Evolutionary conservation across 2,888 invertebrate species (phyloP), one percentile per base, ranked within the genome.

Genomic region (Noctua janthina): DNA sequence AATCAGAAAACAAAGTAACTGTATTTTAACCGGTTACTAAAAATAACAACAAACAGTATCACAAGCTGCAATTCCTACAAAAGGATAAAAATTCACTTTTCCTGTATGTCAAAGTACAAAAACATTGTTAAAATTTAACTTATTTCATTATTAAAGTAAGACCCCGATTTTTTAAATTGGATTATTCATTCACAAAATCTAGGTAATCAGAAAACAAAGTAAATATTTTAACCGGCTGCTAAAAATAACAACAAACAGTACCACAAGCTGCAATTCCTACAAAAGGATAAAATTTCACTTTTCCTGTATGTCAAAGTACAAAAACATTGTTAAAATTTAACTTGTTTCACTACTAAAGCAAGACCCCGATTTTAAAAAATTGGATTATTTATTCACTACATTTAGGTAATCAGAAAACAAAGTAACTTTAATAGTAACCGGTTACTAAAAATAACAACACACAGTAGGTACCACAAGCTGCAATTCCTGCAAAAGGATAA

Each of bases 231-330:
- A 70, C 17, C 39, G 15, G 39, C 35, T 17, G 20, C 20, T 59
- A 51, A 85, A 68, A 81, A 74, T 74, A 74, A 68, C 29, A 76
- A 70, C n/a, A 73, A 66, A 71, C 54, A 76, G n/a, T n/a, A 67
- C 69, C n/a, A 67, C 23, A 7, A 76, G 29, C 46, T 66, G 35
- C 17, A 39, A 39, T 4, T 39, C 4, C 39, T 39, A 39, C 39
- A 59, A n/a, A 46, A 78, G 73, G 29, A 76, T 56, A 81, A 74
- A 81, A 23, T 23, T 29, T 39, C 43, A 73, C 59, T 73, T 81
- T 73, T 69, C 86, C 51, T 74, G 46, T 39, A 49, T 15, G 49
- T n/a, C 46, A 8, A 64, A 49, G 23, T 29, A 39, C 4, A 51
- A 75, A 43, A 71, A 59, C 10, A 70, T 56, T n/a, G 10, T 23